Evolutionary conservation across 2,888 invertebrate species (phyloP).

Genomic region (Craniophora ligustri): DNA sequence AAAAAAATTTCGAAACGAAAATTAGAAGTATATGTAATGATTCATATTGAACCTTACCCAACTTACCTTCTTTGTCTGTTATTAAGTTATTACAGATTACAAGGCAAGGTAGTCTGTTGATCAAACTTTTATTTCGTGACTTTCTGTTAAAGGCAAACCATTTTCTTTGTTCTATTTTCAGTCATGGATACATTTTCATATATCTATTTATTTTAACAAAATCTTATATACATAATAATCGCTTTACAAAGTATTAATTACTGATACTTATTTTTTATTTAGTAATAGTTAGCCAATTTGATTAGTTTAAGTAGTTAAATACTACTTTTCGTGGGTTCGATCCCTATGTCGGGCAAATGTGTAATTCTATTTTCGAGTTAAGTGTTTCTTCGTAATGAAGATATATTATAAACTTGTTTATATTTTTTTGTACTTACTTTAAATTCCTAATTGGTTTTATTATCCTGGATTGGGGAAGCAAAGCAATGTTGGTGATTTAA

Average conservation of each 20-base stretch:
- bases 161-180: neutral
- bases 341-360: slow-evolving; percentile 42
- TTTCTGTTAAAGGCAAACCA: neutral
- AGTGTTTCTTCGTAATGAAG: neutral
- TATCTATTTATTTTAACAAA: too few species aligned
- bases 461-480: too few species aligned
- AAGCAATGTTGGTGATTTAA: too few species aligned
- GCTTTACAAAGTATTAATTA: too few species aligned
- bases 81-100: neutral
- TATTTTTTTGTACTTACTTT: neutral
- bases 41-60: too few species aligned
- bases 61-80: neutral
- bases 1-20: too few species aligned
- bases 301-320: neutral
- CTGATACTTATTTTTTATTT: neutral
- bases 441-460: too few species aligned
- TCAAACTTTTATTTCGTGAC: neutral
- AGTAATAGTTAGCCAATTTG: slow-evolving; percentile 32
- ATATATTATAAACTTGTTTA: neutral
- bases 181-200: too few species aligned
- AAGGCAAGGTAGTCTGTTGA: neutral
- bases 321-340: slow-evolving; percentile 12
- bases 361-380: slow-evolving; percentile 30
- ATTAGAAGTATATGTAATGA: too few species aligned
- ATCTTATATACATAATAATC: too few species aligned